Evolutionary conservation across 2,797 vertebrate species (phyloP), one percentile per base, ranked within the genome.

Genomic region (Calcarius lapponicus): DNA sequence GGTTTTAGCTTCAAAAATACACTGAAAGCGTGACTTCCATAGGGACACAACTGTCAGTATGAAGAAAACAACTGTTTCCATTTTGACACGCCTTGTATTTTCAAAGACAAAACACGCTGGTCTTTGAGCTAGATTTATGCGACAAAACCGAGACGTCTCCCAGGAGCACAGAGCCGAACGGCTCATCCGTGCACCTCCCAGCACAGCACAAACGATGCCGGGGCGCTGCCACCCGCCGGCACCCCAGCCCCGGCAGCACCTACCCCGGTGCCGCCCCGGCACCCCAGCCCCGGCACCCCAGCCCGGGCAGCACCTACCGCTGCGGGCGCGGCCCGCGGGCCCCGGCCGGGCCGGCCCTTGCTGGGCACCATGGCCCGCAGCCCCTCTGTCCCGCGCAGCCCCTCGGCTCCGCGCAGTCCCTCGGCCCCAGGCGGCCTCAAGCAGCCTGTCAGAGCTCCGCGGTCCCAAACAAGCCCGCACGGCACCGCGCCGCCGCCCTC

Each of bases 321-420:
- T 15, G 60, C 32, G 32, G 74, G 74, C 48, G 92, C 79, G 53
- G 64, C 88, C 65, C 98, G 96, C 66, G 94, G 86, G 88, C 80
- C 97, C 83, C 96, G 92, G 13, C 92, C 80, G 22, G 96, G 67
- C 53, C 98, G 97, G 80, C 97, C 97, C 71, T 97, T 98, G 95
- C 97, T 96, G 64, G 98, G 98, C 93, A 98, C 97, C 98, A 98
- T 98, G 91, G 48, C 40, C 67, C 14, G 34, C 62, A 2, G 31
- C 10, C 60, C 51, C 60, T 19, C 58, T 24, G 65, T 31, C 2
- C 71, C 64, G 6, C 54, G 7, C 51, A 4, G 42, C 29, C 1
- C 28, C 54, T 4, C 62, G 1, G 11, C 34, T 2, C 72, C 17
- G 4, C 21, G 6, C 17, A 9, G 28, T 13, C 31, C 48, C 25